These are phyloP conservation scores for Arbacia lixula DNA, from an alignment of 53 echinoderm and acorn worm species.

Conservation along the genomic window DNA sequence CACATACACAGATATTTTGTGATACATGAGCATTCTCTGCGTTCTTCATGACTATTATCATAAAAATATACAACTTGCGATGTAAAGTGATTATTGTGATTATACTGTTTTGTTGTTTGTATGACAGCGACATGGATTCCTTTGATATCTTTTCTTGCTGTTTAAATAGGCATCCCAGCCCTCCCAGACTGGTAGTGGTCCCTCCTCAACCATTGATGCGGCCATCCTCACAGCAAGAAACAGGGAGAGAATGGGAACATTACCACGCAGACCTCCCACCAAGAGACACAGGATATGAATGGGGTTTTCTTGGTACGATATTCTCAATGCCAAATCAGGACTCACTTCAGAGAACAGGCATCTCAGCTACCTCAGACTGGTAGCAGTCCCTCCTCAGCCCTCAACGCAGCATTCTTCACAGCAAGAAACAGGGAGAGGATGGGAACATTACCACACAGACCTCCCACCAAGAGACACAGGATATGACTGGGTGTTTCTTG, in stretches of 20 bases:
- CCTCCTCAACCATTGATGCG: background rate
- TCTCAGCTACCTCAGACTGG: conserved; percentile 9
- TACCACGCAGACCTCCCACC: conserved; percentile 31
- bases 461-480: conserved; percentile 45
- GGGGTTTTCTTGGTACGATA: background rate
- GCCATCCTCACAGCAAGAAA: conserved; percentile 5
- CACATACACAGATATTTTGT: too few relatives aligned
- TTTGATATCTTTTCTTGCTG: background rate
- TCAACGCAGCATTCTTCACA: background rate
- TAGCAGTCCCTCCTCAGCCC: background rate
- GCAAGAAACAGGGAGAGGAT: conserved; percentile 29
- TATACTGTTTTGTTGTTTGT: too few relatives aligned
- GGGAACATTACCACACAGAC: conserved; percentile 28
- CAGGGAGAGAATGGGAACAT: conserved; percentile 30
- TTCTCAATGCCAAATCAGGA: background rate
- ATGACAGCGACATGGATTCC: too few relatives aligned
- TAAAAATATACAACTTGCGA: too few relatives aligned
- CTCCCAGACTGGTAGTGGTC: background rate
- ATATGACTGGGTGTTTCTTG: background rate
- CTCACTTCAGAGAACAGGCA: conserved; percentile 2
- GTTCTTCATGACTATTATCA: too few relatives aligned
- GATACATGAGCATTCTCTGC: too few relatives aligned
- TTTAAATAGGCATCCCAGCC: conserved; percentile 7
- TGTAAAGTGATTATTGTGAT: too few relatives aligned
- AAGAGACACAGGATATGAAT: conserved; percentile 49